Evolutionary conservation across 2,113 vertebrate species (phyloP).

Genomic region (Myrmecobius fasciatus): DNA sequence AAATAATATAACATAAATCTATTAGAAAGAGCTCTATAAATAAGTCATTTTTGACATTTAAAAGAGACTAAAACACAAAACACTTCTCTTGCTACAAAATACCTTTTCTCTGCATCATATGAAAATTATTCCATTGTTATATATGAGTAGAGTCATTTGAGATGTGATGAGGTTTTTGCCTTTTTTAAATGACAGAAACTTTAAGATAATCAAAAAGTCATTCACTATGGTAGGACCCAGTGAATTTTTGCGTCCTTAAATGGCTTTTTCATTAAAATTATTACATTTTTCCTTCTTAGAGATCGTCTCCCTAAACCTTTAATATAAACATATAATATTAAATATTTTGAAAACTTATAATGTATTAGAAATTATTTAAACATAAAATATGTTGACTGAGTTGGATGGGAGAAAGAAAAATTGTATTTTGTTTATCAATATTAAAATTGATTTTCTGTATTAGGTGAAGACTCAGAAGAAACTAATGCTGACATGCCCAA

Average conservation of each 20-base stretch:
- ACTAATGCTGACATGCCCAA: conserved; percentile 89
- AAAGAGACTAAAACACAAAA: background rate
- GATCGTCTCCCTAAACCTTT: background rate
- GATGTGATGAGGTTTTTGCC: conserved; percentile 8
- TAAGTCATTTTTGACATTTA: background rate
- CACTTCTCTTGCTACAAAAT: background rate
- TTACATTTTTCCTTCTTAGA: background rate
- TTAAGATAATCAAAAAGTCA: background rate
- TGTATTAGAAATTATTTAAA: background rate
- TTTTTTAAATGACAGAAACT: background rate
- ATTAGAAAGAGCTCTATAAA: background rate
- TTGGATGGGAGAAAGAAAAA: background rate
- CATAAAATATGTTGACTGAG: background rate
- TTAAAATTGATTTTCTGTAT: conserved; percentile 13
- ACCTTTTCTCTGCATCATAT: conserved; percentile 9
- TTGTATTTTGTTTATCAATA: background rate
- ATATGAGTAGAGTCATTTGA: background rate
- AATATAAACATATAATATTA: background rate
- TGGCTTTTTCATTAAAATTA: background rate
- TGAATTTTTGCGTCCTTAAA: conserved; percentile 31
- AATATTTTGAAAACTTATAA: conserved; percentile 27
- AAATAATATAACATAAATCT: background rate
- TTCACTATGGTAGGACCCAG: background rate
- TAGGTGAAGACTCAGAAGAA: conserved; percentile 91
- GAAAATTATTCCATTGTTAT: conserved; percentile 20